These are phyloP conservation scores for Pachyrhynchus sulphureomaculatus DNA, from an alignment of 1,140 invertebrate genomes.

Conservation along the genomic window DNA sequence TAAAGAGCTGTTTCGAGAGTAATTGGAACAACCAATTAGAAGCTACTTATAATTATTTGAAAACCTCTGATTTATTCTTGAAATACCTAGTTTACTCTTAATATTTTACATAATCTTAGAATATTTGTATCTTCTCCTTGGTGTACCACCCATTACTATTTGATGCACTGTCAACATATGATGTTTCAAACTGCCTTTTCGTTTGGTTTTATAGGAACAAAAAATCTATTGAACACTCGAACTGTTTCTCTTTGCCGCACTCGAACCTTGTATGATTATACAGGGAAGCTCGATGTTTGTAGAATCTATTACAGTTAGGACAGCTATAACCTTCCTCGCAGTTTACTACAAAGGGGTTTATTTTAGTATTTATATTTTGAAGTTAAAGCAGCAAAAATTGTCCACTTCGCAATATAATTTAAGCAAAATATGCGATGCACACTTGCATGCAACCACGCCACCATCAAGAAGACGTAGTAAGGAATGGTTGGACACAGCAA, in stretches of 20 bases:
- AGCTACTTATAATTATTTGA: too few relatives aligned
- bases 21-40: too few relatives aligned
- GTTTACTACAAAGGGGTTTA: too few relatives aligned
- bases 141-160: background rate
- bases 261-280: constrained; percentile 66
- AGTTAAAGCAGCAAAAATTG: too few relatives aligned
- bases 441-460: too few relatives aligned
- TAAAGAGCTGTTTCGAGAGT: too few relatives aligned
- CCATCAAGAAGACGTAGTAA: too few relatives aligned
- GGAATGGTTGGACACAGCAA: too few relatives aligned
- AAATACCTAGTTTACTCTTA: background rate
- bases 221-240: constrained; percentile 6
- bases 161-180: constrained; percentile 41
- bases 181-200: constrained; percentile 52
- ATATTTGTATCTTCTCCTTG: constrained; percentile 18
- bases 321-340: constrained; percentile 19
- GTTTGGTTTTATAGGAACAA: constrained; percentile 50
- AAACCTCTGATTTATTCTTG: too few relatives aligned
- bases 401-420: too few relatives aligned
- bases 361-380: too few relatives aligned
- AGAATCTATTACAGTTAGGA: constrained; percentile 56
- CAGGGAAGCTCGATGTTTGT: constrained; percentile 58
- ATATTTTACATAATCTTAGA: constrained; percentile 15
- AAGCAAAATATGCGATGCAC: too few relatives aligned
- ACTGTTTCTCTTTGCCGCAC: constrained; percentile 56